A percentile compares a stretch with the other conserved stretches of the same genome.
Conservation (phyloP, 2,888 invertebrate genomes). For the Branchipolynoe longqiensis region DNA sequence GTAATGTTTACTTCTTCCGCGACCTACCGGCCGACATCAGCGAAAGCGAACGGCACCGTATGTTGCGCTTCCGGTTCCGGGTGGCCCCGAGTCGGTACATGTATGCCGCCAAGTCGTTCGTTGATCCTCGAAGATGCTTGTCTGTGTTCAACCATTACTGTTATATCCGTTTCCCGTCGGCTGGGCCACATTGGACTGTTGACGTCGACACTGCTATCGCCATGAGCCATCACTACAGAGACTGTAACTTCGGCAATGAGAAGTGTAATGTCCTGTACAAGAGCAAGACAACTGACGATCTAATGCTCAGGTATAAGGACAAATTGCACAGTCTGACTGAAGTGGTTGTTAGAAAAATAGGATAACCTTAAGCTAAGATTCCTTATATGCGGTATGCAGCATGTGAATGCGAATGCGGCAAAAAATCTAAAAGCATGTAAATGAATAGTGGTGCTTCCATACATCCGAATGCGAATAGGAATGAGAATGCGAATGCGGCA, state of each 20-base stretch:
- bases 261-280: slow-evolving; percentile 42
- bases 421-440: too few species aligned
- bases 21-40: slow-evolving; percentile 45
- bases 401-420: too few species aligned
- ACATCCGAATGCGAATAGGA: too few species aligned
- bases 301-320: slow-evolving; percentile 45
- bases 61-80: background rate
- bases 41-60: background rate
- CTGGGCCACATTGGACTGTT: slow-evolving; percentile 10
- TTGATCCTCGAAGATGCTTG: slow-evolving; percentile 63
- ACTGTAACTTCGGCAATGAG: slow-evolving; percentile 54
- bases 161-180: slow-evolving; percentile 49
- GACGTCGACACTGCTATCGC: slow-evolving; percentile 58
- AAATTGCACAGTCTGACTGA: slow-evolving; percentile 13
- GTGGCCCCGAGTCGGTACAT: slow-evolving; percentile 40
- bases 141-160: slow-evolving; percentile 69
- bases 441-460: too few species aligned
- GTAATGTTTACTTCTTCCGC: slow-evolving; percentile 64
- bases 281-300: slow-evolving; percentile 19
- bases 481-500: too few species aligned
- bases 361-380: too few species aligned
- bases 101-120: slow-evolving; percentile 62
- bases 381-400: too few species aligned
- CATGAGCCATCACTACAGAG: slow-evolving; percentile 65
- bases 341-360: background rate